Conservation (phyloP, 2,797 vertebrate species). For the Holocentrus rufus region DNA sequence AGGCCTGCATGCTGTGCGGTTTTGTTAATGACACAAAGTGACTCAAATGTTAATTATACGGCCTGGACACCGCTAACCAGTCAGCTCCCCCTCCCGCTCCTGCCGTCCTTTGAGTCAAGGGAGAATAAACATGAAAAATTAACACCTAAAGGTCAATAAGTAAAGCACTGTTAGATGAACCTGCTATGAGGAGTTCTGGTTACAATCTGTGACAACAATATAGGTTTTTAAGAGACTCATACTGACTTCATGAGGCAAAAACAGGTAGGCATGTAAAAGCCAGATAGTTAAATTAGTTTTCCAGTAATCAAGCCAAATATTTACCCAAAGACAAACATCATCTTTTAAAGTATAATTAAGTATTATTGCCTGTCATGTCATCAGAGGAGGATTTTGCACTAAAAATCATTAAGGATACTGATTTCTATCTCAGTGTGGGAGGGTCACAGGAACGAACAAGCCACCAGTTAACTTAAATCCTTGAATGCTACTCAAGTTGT, state of each 20-base stretch:
- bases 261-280: background rate
- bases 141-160: slow-evolving; percentile 56
- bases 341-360: too few relatives aligned
- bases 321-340: too few relatives aligned
- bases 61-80: slow-evolving; percentile 7
- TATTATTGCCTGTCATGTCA: too few relatives aligned
- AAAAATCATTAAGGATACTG: too few relatives aligned
- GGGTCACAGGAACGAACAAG: too few relatives aligned
- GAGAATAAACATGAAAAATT: slow-evolving; percentile 15
- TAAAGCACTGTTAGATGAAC: background rate
- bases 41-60: slow-evolving; percentile 85
- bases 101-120: slow-evolving; percentile 44
- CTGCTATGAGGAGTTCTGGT: background rate
- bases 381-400: too few relatives aligned
- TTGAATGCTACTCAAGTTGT: too few relatives aligned
- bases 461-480: background rate
- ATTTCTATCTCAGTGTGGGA: too few relatives aligned
- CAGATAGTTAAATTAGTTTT: too few relatives aligned
- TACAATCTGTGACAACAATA: background rate
- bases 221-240: background rate
- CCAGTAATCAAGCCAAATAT: too few relatives aligned
- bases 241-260: background rate
- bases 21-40: slow-evolving; percentile 76
- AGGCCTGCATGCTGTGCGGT: slow-evolving; percentile 42
- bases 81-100: background rate